Evolutionary conservation across 2,113 vertebrate species (phyloP).

Genomic region (Calidris pygmaea): DNA sequence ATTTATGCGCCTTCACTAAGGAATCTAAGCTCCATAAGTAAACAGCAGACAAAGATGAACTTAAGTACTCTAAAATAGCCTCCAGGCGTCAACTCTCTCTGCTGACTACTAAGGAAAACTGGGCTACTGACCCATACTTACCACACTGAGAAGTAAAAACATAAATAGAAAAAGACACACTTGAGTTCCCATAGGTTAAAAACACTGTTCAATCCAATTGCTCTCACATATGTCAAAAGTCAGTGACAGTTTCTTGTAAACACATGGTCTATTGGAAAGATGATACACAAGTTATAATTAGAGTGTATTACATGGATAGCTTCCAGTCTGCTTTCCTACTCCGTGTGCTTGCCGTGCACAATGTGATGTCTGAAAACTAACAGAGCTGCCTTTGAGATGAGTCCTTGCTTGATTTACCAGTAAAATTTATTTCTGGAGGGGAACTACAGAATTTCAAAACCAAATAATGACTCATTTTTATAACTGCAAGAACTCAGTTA

Average conservation of each 20-base stretch:
- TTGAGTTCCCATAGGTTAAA: background rate
- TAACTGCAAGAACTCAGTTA: background rate
- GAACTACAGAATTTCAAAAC: background rate
- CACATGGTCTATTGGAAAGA: background rate
- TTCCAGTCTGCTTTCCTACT: background rate
- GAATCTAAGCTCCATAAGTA: background rate
- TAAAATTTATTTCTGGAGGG: background rate
- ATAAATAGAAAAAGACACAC: background rate
- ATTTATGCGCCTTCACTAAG: background rate
- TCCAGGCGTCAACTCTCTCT: background rate
- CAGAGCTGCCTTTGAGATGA: background rate
- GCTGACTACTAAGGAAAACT: background rate
- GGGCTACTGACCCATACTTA: background rate
- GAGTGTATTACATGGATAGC: background rate
- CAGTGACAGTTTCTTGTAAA: constrained; percentile 12
- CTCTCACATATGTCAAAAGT: background rate
- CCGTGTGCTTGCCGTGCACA: background rate
- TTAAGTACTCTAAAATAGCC: background rate
- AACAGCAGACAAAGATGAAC: background rate
- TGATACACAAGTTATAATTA: constrained; percentile 17
- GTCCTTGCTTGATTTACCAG: background rate
- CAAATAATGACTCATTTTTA: background rate
- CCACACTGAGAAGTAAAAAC: background rate
- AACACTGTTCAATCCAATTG: background rate
- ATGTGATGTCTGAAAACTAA: background rate